These are phyloP conservation scores for Bombyx huttoni DNA, from an alignment of 2,888 invertebrate genomes.

Conservation along the genomic window DNA sequence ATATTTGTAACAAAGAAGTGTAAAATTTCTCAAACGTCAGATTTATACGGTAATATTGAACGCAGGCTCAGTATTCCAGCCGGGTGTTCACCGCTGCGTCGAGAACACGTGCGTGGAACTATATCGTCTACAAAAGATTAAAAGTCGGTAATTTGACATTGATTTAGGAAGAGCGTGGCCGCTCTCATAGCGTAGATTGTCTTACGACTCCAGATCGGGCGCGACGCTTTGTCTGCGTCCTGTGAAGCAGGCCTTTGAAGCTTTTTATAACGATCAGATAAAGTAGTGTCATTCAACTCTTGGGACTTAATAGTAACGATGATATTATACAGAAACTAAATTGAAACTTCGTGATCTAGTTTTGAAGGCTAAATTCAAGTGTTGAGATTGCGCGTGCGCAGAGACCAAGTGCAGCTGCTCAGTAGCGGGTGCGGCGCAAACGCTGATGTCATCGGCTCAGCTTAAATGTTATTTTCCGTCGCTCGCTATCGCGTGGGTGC, in stretches of 20 bases:
- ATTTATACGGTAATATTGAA: conserved; percentile 50
- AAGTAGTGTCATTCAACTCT: conserved; percentile 10
- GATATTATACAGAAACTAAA: not conserved
- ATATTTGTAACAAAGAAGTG: conserved; percentile 58
- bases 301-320: not conserved
- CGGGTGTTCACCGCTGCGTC: conserved; percentile 26
- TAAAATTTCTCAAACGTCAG: conserved; percentile 62
- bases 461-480: conserved; percentile 65
- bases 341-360: not conserved
- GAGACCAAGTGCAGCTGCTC: conserved; percentile 26
- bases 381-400: conserved; percentile 21
- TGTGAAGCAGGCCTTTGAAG: conserved; percentile 20
- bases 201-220: conserved; percentile 35
- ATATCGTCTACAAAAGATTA: conserved; percentile 64
- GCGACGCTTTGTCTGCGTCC: conserved; percentile 38
- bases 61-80: conserved; percentile 43
- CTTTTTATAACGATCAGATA: conserved; percentile 38
- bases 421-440: conserved; percentile 55
- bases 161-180: conserved; percentile 54
- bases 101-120: conserved; percentile 62
- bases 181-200: conserved; percentile 57
- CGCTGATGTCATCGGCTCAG: conserved; percentile 66
- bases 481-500: conserved; percentile 54
- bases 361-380: not conserved
- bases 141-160: conserved; percentile 70